A percentile compares a stretch with the other conserved stretches of the same genome.
Evolutionary conservation across 2,797 vertebrate genomes (phyloP).

Genomic region (Bucorvus abyssinicus): DNA sequence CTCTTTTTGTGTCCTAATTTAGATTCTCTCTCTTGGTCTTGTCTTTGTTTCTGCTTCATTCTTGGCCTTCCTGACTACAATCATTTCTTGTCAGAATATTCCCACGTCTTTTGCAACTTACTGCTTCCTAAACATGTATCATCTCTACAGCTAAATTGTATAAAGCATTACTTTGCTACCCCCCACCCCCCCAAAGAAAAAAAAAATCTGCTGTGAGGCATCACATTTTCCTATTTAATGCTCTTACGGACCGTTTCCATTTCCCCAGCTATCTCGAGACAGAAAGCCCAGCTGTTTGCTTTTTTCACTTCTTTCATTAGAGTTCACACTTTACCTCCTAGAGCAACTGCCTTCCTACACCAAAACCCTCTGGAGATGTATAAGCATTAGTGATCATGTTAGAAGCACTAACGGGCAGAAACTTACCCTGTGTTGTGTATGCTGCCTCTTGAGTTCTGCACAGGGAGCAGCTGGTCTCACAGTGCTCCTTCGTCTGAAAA

Average conservation of each 20-base stretch:
- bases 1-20: background rate
- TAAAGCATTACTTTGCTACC: background rate
- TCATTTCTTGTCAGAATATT: background rate
- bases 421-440: background rate
- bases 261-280: background rate
- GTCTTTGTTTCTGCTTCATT: background rate
- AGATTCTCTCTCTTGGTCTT: background rate
- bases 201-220: background rate
- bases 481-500: background rate
- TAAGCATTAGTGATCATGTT: conserved; percentile 51
- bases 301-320: conserved; percentile 63
- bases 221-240: background rate
- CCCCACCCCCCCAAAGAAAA: background rate
- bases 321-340: conserved; percentile 41
- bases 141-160: background rate
- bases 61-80: background rate
- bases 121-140: background rate
- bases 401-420: conserved; percentile 40
- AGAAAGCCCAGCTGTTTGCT: conserved; percentile 48
- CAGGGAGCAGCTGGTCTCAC: background rate
- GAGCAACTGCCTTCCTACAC: conserved; percentile 39
- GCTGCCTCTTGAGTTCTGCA: background rate
- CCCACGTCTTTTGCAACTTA: background rate
- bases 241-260: background rate
- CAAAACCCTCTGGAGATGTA: conserved; percentile 41